Conservation (phyloP, 2,113 vertebrate species). For the Cyanistes caeruleus region DNA sequence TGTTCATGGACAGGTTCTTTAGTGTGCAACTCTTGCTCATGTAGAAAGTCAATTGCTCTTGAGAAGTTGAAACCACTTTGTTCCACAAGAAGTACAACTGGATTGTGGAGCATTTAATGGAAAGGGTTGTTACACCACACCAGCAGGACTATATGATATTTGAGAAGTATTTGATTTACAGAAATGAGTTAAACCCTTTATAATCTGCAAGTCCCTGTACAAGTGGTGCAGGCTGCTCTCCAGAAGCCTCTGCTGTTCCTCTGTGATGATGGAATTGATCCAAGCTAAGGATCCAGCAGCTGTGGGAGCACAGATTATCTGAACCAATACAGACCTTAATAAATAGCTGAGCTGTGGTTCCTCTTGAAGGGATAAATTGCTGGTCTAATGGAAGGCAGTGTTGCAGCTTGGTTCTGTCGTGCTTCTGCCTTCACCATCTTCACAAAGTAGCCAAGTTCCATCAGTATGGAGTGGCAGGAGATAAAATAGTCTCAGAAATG, state of each 20-base stretch:
- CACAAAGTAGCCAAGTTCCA: neutral
- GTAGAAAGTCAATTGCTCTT: neutral
- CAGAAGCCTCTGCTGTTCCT: neutral
- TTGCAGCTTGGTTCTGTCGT: neutral
- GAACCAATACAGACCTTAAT: neutral
- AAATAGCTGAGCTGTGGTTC: neutral
- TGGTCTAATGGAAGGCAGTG: neutral
- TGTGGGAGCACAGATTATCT: neutral
- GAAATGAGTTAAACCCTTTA: neutral
- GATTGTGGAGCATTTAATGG: neutral
- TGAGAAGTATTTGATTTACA: neutral
- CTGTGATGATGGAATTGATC: neutral
- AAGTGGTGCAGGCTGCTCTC: neutral
- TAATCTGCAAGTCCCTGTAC: neutral
- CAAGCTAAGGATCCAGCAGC: neutral
- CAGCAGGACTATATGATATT: fast-evolving
- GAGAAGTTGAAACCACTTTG: neutral
- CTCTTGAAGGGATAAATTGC: neutral
- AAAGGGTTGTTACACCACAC: neutral
- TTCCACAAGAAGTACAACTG: neutral
- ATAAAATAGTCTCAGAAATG: neutral
- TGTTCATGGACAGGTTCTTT: neutral
- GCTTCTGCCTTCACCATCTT: neutral
- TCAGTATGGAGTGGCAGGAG: neutral
- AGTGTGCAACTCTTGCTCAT: neutral